phyloP scores from a whole-genome alignment of 1,140 invertebrate genomes.

The Drosophila melanogaster region DNA sequence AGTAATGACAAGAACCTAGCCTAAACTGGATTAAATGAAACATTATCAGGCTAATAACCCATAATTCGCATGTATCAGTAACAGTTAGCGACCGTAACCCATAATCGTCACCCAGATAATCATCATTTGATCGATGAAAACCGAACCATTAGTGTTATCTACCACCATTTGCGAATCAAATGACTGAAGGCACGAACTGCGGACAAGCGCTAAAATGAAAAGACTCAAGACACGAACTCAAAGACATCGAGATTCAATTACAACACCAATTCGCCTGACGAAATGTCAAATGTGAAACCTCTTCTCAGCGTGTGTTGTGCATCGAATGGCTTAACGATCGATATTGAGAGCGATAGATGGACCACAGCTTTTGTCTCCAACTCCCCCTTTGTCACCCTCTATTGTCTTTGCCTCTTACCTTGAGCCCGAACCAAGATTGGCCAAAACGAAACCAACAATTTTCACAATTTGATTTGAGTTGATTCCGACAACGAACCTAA shows the following conservation, averaged over 20 bases:
- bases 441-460: slow-evolving; percentile 30
- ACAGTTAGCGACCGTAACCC: slow-evolving; percentile 1
- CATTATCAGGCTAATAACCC: not conserved
- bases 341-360: slow-evolving; percentile 27
- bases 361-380: slow-evolving; percentile 48
- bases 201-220: slow-evolving; percentile 17
- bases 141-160: slow-evolving; percentile 12
- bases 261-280: slow-evolving; percentile 31
- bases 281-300: slow-evolving; percentile 60
- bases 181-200: slow-evolving; percentile 44
- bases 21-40: not conserved
- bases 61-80: not conserved
- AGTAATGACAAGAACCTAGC: not conserved
- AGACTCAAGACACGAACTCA: slow-evolving; percentile 59
- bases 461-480: slow-evolving; percentile 9
- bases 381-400: not conserved
- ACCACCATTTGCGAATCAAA: slow-evolving; percentile 23
- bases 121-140: not conserved
- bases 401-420: slow-evolving; percentile 60
- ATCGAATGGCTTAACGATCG: slow-evolving; percentile 44
- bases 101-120: slow-evolving; percentile 11
- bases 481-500: slow-evolving; percentile 26
- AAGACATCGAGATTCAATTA: slow-evolving; percentile 29
- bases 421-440: slow-evolving; percentile 58
- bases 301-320: slow-evolving; percentile 3